Evolutionary conservation across 2,113 vertebrate genomes (phyloP).

Genomic region (Zosterops pallidus): DNA sequence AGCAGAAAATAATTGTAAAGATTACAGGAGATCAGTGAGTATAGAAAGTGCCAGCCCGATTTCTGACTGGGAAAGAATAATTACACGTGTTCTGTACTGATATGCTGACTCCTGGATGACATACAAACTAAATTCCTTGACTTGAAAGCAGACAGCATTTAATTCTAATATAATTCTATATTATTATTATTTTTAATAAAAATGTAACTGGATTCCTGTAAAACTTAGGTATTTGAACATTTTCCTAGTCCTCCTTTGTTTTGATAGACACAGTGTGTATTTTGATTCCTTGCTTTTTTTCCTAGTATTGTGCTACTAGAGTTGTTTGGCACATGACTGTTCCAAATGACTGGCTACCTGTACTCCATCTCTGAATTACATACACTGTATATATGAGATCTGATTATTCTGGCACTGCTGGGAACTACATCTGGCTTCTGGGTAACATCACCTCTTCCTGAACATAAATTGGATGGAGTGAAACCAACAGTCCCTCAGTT

Average conservation of each 20-base stretch:
- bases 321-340: neutral
- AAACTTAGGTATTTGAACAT: neutral
- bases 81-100: neutral
- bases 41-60: neutral
- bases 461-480: neutral
- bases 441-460: conserved; percentile 4
- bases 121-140: neutral
- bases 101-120: neutral
- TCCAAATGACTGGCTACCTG: neutral
- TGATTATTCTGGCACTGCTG: conserved; percentile 15
- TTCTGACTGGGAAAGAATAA: neutral
- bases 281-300: neutral
- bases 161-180: neutral
- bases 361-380: neutral
- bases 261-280: neutral
- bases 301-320: neutral
- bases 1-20: neutral
- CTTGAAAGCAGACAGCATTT: neutral
- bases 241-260: neutral
- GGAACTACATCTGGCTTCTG: neutral
- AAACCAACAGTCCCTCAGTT: neutral
- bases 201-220: neutral
- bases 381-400: neutral
- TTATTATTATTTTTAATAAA: neutral
- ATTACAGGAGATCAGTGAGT: neutral